Base-by-base conservation (phyloP, 23 tunicate genomes). In the Halocynthia aurantium region DNA sequence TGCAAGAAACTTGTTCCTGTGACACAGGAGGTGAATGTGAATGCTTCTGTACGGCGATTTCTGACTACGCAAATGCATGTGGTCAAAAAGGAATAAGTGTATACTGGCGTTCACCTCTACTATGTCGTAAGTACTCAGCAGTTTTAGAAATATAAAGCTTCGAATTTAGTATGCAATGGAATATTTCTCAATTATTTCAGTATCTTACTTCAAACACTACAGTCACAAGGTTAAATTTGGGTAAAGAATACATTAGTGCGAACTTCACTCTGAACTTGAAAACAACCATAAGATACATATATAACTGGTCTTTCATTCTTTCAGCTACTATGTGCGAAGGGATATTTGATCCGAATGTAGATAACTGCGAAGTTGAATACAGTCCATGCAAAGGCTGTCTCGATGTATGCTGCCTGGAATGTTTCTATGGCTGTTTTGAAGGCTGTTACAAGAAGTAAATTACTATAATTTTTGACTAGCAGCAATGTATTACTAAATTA, bases 401-500 rank as follows among this genome's bases (percentile, higher is more conserved):
- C 17, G 56, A 74, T 19, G 56, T 64, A 8, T 74, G 78, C 78
- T 74, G 78, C 62, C 31, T 15, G 20, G 56, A 64, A 53, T 74
- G 78, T 56, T 22, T 64, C 8, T 15, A 49, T 54, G 78, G 78
- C 4, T 74, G 78, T 54, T 74, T 74, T 4, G 78, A 74, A 53
- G 78, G 78, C 15, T 74, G 78, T 44, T 74, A 54, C 21, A 62
- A 62, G 10, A 74, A 54, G 78, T 74, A 74, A 54, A 21, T 15
- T 71, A 44, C 6, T 20, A 15, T 20, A 0, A 19, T 1, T 19
- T 20, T 22, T 31, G 4, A 31, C 1, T 31, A 31, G 63, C 17
- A 15, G 15, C 63, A 58, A 58, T 58, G 4, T n/a, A 58, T 58
- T 13, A 13, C 17, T 15, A n/a, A 58, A 58, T 58, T 13, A 58